Conservation (phyloP, 2,113 vertebrate species). For the Riparia riparia region DNA sequence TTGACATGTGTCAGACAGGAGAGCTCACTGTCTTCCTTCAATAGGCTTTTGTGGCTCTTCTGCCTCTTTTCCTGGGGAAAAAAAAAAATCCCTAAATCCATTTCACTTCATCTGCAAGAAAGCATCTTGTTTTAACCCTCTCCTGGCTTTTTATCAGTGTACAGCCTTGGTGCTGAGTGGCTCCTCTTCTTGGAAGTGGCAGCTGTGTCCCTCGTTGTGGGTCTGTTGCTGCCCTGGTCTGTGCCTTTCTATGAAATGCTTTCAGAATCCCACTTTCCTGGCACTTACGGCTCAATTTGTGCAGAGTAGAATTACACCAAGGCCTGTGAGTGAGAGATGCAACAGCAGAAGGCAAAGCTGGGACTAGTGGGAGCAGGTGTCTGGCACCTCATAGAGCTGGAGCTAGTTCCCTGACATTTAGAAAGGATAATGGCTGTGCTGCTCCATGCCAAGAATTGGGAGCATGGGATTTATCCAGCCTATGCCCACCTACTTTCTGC, state of each 20-base stretch:
- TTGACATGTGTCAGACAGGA: neutral
- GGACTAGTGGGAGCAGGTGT: slow-evolving; percentile 76
- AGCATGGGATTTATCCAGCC: slow-evolving; percentile 66
- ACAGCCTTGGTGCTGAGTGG: neutral
- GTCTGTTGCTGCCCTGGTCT: neutral
- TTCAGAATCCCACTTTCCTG: slow-evolving; percentile 5
- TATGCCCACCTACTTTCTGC: slow-evolving; percentile 70
- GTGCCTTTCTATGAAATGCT: slow-evolving; percentile 18
- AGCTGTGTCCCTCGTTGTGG: slow-evolving; percentile 12
- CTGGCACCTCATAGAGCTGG: slow-evolving; percentile 73
- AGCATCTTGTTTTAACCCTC: slow-evolving; percentile 27
- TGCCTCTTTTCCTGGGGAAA: neutral
- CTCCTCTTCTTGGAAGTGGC: neutral
- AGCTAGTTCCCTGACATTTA: slow-evolving; percentile 79
- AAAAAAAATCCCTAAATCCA: neutral
- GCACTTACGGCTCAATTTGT: slow-evolving; percentile 3
- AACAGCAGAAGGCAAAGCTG: slow-evolving; percentile 67
- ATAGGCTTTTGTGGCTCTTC: slow-evolving; percentile 11
- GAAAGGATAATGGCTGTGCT: slow-evolving; percentile 66
- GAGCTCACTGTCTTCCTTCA: neutral
- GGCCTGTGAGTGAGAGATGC: slow-evolving; percentile 21
- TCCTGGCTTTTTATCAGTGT: neutral
- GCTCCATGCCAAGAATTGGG: slow-evolving; percentile 72
- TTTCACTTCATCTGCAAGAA: slow-evolving; percentile 9
- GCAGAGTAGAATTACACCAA: slow-evolving; percentile 50